phyloP scores from a whole-genome alignment of 2,113 vertebrate species.

The Macaca mulatta region DNA sequence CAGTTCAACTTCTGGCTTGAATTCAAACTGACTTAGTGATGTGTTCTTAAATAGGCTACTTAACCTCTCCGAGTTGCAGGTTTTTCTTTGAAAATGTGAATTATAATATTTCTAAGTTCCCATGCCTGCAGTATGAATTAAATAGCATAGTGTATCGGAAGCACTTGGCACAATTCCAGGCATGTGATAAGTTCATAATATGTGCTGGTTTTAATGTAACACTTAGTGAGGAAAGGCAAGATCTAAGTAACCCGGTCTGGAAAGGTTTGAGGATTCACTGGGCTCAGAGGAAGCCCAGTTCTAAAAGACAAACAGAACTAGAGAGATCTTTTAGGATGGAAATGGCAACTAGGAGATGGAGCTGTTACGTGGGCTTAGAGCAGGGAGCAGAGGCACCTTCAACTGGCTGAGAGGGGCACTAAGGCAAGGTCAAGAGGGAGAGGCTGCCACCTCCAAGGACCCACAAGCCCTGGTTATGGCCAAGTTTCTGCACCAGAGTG shows the following conservation, averaged over 20 bases:
- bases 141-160: background rate
- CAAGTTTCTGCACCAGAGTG: background rate
- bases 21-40: background rate
- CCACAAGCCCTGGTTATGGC: background rate
- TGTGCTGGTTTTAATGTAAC: background rate
- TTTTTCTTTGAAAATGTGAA: background rate
- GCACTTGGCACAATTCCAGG: background rate
- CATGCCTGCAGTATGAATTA: background rate
- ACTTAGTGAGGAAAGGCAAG: background rate
- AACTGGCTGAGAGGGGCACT: background rate
- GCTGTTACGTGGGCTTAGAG: background rate
- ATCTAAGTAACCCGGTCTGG: background rate
- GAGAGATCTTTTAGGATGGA: background rate
- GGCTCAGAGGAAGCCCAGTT: background rate
- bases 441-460: background rate
- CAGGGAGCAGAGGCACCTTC: background rate
- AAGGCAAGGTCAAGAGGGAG: background rate
- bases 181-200: background rate
- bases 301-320: background rate
- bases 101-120: background rate
- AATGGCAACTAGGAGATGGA: background rate
- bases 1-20: background rate
- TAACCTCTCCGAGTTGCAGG: background rate
- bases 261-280: background rate
- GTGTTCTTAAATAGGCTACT: background rate